Percentiles rank a stretch among this genome's conserved stretches.
These are phyloP conservation scores for Allygus modestus DNA, from an alignment of 2,888 invertebrate species.

Conservation along the genomic window DNA sequence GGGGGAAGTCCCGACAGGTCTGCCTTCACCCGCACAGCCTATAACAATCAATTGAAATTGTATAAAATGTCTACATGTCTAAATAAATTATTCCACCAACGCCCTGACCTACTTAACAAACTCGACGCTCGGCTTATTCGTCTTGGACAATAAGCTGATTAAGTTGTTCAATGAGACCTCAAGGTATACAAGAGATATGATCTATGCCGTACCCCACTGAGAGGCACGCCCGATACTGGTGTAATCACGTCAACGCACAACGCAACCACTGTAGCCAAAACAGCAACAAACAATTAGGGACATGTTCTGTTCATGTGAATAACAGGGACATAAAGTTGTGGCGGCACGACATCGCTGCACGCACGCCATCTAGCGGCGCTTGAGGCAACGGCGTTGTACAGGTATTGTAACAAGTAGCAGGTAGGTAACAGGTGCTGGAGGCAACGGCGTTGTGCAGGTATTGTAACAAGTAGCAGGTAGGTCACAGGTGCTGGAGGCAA, in stretches of 20 bases:
- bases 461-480: too few relatives aligned
- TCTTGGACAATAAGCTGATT: constrained; percentile 1
- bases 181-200: not conserved
- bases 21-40: too few relatives aligned
- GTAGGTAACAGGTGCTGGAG: too few relatives aligned
- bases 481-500: too few relatives aligned
- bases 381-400: too few relatives aligned
- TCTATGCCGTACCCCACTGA: not conserved
- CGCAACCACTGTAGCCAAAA: constrained; percentile 5
- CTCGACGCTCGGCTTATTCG: not conserved
- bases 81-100: too few relatives aligned
- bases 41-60: too few relatives aligned
- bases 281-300: constrained; percentile 16
- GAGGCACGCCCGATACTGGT: not conserved
- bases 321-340: too few relatives aligned
- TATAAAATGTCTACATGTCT: too few relatives aligned
- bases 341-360: not conserved
- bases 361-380: not conserved
- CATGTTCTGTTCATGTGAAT: not conserved
- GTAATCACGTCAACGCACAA: not conserved
- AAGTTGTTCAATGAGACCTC: not conserved
- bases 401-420: too few relatives aligned
- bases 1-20: too few relatives aligned
- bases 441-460: too few relatives aligned
- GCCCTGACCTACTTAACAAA: not conserved